A percentile compares a stretch with the other conserved stretches of the same genome.
These are phyloP conservation scores for Erinaceus europaeus DNA, from an alignment of 2,113 vertebrate species.

Conservation along the genomic window DNA sequence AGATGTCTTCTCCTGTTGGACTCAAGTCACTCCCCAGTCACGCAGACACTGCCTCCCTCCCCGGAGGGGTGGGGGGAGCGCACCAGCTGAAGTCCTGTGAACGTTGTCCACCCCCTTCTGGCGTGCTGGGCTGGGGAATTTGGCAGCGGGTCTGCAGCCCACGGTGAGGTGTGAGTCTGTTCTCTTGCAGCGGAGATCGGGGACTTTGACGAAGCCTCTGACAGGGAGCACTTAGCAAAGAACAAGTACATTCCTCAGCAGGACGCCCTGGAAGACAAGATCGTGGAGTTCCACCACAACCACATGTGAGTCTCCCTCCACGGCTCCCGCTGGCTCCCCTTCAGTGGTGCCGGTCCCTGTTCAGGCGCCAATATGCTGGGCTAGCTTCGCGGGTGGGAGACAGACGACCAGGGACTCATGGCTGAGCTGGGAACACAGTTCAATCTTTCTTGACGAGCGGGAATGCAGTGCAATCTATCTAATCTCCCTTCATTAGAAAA, in stretches of 20 bases:
- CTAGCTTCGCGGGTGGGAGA: too few relatives aligned
- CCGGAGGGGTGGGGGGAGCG: too few relatives aligned
- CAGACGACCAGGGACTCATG: too few relatives aligned
- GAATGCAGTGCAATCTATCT: too few relatives aligned
- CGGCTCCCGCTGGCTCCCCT: neutral
- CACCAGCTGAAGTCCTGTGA: neutral
- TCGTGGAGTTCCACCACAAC: slow-evolving; percentile 94
- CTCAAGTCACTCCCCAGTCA: neutral
- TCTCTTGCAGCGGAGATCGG: slow-evolving; percentile 93
- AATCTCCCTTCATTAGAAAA: too few relatives aligned
- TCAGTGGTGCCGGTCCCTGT: neutral
- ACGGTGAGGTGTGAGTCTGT: too few relatives aligned
- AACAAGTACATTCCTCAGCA: slow-evolving; percentile 98
- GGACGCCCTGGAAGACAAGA: slow-evolving; percentile 95
- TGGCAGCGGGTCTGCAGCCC: too few relatives aligned
- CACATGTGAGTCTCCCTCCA: slow-evolving; percentile 87
- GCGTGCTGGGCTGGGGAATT: neutral
- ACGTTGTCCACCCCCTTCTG: neutral
- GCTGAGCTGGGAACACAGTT: too few relatives aligned
- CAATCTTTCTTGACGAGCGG: too few relatives aligned
- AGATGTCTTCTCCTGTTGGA: too few relatives aligned
- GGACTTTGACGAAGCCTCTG: slow-evolving; percentile 95
- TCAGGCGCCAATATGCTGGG: too few relatives aligned
- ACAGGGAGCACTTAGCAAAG: slow-evolving; percentile 94
- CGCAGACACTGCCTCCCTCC: neutral